Conservation (phyloP, 1,140 invertebrate genomes). For the Aphaenogaster rudis region DNA sequence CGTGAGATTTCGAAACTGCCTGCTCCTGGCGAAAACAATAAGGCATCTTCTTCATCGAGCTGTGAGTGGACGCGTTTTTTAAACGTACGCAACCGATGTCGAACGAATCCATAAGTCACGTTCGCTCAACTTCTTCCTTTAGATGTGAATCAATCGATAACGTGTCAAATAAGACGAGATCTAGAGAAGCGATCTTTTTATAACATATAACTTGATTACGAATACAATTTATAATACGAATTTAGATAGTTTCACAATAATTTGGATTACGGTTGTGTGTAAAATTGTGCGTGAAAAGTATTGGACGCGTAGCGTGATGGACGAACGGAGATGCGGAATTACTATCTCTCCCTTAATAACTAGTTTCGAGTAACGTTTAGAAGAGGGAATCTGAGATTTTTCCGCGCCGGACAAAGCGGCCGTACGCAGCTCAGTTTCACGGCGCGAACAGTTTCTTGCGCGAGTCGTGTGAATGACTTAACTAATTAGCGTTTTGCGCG, state of each 20-base stretch:
- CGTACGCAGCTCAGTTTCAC: not conserved
- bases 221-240: not conserved
- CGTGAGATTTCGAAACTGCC: constrained; percentile 70
- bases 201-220: not conserved
- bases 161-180: not conserved
- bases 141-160: no score
- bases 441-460: not conserved
- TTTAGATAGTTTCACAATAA: not conserved
- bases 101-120: not conserved
- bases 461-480: constrained; percentile 55
- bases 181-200: not conserved
- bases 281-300: not conserved
- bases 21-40: constrained; percentile 65
- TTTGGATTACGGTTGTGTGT: not conserved
- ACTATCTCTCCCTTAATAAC: constrained; percentile 13
- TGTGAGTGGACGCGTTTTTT: constrained; percentile 33
- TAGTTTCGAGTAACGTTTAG: not conserved
- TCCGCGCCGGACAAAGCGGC: constrained; percentile 20
- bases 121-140: not conserved
- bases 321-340: not conserved
- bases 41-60: constrained; percentile 39
- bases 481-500: constrained; percentile 69
- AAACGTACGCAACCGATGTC: not conserved
- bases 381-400: constrained; percentile 19
- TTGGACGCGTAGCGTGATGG: not conserved